A percentile compares a stretch with the other conserved stretches of the same genome.
Evolutionary conservation across 2,113 vertebrate genomes (phyloP).

Genomic region (Diglossa brunneiventris): DNA sequence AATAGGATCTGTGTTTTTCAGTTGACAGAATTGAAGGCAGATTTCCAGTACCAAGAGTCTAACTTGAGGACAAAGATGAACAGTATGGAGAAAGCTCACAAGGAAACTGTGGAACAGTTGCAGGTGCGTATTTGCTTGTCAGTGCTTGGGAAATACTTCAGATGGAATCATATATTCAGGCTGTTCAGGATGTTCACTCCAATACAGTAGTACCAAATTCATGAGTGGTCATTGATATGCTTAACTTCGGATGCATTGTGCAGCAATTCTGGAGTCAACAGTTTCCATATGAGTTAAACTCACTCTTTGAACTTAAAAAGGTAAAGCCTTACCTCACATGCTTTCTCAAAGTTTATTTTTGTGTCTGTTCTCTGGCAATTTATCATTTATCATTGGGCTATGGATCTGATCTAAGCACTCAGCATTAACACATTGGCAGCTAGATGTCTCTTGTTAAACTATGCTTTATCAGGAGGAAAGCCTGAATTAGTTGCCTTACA

Average conservation of each 20-base stretch:
- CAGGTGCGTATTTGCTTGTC: slow-evolving; percentile 76
- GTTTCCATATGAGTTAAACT: not conserved
- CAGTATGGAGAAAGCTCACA: slow-evolving; percentile 98
- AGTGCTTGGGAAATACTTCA: not conserved
- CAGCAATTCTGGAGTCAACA: not conserved
- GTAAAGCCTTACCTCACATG: not conserved
- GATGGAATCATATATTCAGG: not conserved
- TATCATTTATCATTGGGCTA: not conserved
- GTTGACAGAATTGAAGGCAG: slow-evolving; percentile 96
- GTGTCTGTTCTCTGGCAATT: not conserved
- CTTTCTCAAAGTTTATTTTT: not conserved
- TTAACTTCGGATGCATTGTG: not conserved
- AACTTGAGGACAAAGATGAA: slow-evolving; percentile 99
- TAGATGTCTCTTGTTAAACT: not conserved
- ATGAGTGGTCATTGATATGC: not conserved
- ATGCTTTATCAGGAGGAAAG: not conserved
- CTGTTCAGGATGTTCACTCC: not conserved
- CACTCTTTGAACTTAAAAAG: not conserved
- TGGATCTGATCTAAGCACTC: not conserved
- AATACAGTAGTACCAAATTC: not conserved
- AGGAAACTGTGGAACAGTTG: slow-evolving; percentile 94
- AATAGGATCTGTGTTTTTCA: slow-evolving; percentile 46
- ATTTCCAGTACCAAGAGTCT: slow-evolving; percentile 98
- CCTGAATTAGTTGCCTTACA: not conserved
- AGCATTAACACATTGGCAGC: not conserved